These are phyloP conservation scores for Drymonia ruficornis DNA, from an alignment of 2,888 invertebrate species.

Conservation along the genomic window DNA sequence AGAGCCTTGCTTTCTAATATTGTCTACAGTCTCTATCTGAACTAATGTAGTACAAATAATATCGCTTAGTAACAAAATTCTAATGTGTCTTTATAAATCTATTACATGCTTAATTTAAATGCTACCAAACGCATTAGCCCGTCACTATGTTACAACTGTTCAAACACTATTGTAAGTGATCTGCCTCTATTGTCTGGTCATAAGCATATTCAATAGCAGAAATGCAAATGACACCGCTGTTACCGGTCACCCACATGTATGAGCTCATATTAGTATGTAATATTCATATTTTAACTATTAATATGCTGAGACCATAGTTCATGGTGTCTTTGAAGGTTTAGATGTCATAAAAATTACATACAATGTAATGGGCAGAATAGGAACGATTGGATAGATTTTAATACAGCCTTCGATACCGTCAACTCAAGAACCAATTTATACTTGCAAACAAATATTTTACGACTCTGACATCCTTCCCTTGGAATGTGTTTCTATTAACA, in stretches of 20 bases:
- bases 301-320: constrained; percentile 26
- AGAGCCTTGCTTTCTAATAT: constrained; percentile 1
- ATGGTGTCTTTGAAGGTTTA: constrained; percentile 12
- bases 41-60: too few relatives aligned
- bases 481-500: background rate
- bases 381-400: background rate
- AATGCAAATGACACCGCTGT: constrained; percentile 53
- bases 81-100: constrained; percentile 19
- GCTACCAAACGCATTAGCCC: constrained; percentile 41
- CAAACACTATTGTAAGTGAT: constrained; percentile 45
- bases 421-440: too few relatives aligned
- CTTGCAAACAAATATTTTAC: background rate
- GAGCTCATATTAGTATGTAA: constrained; percentile 20
- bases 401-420: background rate
- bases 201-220: constrained; percentile 50
- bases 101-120: constrained; percentile 46
- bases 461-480: background rate
- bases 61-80: too few relatives aligned
- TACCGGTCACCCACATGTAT: constrained; percentile 44
- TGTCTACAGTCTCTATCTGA: constrained; percentile 1
- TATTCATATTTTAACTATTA: constrained; percentile 28
- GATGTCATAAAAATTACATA: constrained; percentile 1
- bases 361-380: background rate
- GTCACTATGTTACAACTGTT: constrained; percentile 44
- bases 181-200: constrained; percentile 51